Evolutionary conservation across 2,797 vertebrate species (phyloP), one percentile per base, ranked within the genome.

Genomic region (Enteromius treurensis): DNA sequence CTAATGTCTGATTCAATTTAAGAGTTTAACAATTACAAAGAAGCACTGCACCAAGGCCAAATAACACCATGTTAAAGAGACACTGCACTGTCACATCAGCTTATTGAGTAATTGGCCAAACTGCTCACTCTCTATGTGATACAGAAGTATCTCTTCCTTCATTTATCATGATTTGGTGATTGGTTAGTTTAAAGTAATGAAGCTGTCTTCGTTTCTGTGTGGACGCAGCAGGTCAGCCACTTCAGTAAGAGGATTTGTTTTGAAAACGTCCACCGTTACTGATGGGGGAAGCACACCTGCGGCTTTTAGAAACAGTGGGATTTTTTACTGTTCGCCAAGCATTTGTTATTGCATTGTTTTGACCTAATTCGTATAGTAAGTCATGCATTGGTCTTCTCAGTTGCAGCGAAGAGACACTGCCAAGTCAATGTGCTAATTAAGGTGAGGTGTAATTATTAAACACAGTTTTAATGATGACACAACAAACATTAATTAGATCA

Each of bases 41-140:
- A 69, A 34, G 21, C 29, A 79, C 13, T 67, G 34, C 45, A 91
- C 90, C 88, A 91, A 84, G 79, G 60, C 84, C 68, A 84, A 55
- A 70, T 85, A 88, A 90, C 87, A 85, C 88, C 88, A 82, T 85
- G 80, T 23, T 60, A 84, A 85, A 51, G 89, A 93, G 89, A 91
- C 89, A 51, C 88, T 92, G 88, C 87, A 88, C 91, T 94, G 92
- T 94, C 92, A 91, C 88, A 90, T 91, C 85, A 86, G 86, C 87
- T 94, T 94, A 94, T 93, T 94, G 92, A 94, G 91, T 93, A 91
- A 93, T 94, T 94, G 92, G 90, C 89, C 90, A 93, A 92, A 93
- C 92, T 91, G 80, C 53, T 51, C 23, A 81, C 40, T n/a, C 32
- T 37, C 47, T 82, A 23, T 42, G 58, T 86, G 67, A 85, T 88